These are phyloP conservation scores for Leptonema lineaticorne DNA, from an alignment of 1,140 invertebrate species.

Conservation along the genomic window DNA sequence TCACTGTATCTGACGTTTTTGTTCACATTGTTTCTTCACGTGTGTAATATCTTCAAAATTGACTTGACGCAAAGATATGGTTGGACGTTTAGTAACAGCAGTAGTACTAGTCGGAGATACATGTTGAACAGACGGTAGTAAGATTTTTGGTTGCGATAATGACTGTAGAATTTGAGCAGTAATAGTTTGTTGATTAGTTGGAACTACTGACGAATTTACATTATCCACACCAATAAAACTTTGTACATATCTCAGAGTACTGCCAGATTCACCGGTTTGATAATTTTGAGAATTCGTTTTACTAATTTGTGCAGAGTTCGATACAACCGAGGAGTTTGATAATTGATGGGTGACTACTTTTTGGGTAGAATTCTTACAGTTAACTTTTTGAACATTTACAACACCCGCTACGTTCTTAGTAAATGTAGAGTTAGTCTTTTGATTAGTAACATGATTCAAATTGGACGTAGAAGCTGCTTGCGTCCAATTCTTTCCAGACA, in stretches of 20 bases:
- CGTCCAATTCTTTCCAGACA: conserved; percentile 23
- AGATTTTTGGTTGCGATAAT: conserved; percentile 50
- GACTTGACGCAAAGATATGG: not conserved
- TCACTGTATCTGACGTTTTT: conserved; percentile 34
- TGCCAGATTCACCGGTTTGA: conserved; percentile 45
- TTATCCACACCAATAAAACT: conserved; percentile 48
- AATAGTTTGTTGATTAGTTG: conserved; percentile 53
- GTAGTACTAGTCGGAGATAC: not conserved
- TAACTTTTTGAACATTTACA: conserved; percentile 26
- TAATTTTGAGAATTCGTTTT: conserved; percentile 52
- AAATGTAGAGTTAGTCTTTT: conserved; percentile 15
- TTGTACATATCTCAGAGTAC: conserved; percentile 52
- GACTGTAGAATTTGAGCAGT: conserved; percentile 56
- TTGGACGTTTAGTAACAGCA: not conserved
- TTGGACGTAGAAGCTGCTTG: not conserved
- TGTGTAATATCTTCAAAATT: not conserved
- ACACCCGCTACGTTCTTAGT: conserved; percentile 23
- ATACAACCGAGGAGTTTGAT: conserved; percentile 50
- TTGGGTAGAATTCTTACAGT: conserved; percentile 20
- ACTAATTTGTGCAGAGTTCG: conserved; percentile 48
- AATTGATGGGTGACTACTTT: conserved; percentile 51
- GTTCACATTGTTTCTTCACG: conserved; percentile 13
- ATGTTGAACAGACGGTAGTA: conserved; percentile 4
- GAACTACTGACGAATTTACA: conserved; percentile 47
- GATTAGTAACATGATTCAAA: conserved; percentile 15